Base-by-base conservation (phyloP, 2,113 vertebrate genomes). In the Pterocles orientalis region DNA sequence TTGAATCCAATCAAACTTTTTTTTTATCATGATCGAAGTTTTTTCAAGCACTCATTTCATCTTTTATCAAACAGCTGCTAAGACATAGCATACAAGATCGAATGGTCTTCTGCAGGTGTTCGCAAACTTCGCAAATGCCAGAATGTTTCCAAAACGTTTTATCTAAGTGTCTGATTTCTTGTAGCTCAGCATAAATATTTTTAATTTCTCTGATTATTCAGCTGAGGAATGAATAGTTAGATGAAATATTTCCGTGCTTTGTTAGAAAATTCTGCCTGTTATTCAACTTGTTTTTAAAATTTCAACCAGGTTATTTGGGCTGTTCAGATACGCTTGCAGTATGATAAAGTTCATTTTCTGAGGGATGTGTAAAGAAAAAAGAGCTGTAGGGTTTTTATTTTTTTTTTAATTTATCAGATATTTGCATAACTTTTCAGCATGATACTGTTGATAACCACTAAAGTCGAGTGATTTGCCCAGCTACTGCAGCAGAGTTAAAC, bases 371-470 rank as follows among this genome's bases (percentile, higher is more conserved):
- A 93, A 97, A 96, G 96, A 91, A 85, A 86, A 91, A 94, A 70
- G 97, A 96, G 73, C 83, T 96, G 96, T 97, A 96, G 95, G 33
- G 88, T 88, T 51, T 70, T 92, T 88, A 43, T 86, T 41, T 75
- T 89, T 85, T 75, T 89, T 92, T 83, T 94, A 91, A 94, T 97
- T 95, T 97, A 94, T 95, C 88, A 57, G 92, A 79, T 97, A 62
- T 91, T 92, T 87, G 77, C 75, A 64, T 95, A 96, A 88, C 43
- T 88, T 95, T 95, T 97, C 91, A 95, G 90, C 93, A 94, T 80
- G 96, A 96, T 94, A 95, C 87, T 97, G 94, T 96, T 97, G 95
- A 94, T 98, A 98, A 98, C 98, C 98, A 98, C 98, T 98, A 96
- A 95, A 96, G 43, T 88, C 88, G 91, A 90, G 75, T 62, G 54